These are phyloP conservation scores for Phrynocephalus guinanensis DNA, from an alignment of 2,797 vertebrate species.

Conservation along the genomic window DNA sequence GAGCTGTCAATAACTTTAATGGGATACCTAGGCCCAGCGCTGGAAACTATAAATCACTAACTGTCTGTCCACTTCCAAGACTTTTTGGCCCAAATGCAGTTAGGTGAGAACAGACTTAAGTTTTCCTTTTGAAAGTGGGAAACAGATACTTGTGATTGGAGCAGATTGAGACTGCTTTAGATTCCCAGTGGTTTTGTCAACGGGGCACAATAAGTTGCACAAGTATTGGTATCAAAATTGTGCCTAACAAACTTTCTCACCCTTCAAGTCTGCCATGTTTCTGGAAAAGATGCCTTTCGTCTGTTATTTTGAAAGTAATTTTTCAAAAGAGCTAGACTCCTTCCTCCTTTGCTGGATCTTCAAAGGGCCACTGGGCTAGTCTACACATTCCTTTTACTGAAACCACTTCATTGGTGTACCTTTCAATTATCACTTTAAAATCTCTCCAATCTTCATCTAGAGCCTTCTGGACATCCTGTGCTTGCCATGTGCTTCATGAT, in stretches of 20 bases:
- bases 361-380: background rate
- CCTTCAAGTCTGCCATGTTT: background rate
- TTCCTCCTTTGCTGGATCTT: background rate
- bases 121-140: background rate
- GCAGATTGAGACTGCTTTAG: background rate
- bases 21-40: background rate
- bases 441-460: background rate
- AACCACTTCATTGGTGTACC: background rate
- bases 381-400: background rate
- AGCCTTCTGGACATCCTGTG: background rate
- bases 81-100: background rate
- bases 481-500: background rate
- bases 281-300: background rate
- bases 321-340: background rate
- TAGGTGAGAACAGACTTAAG: background rate
- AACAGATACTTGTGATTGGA: background rate
- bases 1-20: background rate
- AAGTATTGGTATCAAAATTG: background rate
- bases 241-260: background rate
- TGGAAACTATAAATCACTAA: background rate
- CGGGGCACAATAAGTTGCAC: background rate
- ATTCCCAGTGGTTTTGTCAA: constrained; percentile 11
- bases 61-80: no score
- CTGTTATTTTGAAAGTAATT: background rate
- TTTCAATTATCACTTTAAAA: background rate